Percentiles rank a stretch among this genome's conserved stretches.
phyloP scores from a whole-genome alignment of 2,113 vertebrate species.

The Brachyhypopomus occidentalis region DNA sequence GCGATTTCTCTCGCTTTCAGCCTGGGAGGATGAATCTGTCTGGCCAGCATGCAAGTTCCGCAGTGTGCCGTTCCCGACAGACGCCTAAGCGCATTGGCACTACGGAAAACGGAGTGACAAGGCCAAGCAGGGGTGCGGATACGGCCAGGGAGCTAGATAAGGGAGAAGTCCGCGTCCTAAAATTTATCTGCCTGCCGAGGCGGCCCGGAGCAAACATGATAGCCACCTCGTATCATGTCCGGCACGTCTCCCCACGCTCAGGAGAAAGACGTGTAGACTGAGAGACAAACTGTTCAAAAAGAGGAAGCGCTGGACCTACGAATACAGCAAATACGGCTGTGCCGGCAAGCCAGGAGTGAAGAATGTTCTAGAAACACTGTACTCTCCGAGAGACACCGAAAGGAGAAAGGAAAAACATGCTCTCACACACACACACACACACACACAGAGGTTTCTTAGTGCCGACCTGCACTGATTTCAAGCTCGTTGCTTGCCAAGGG shows the following conservation, averaged over 20 bases:
- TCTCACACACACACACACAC: neutral
- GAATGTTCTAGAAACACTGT: neutral
- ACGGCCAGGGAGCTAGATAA: slow-evolving; percentile 18
- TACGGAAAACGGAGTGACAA: neutral
- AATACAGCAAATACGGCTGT: neutral
- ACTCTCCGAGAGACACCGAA: neutral
- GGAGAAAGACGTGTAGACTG: slow-evolving; percentile 24
- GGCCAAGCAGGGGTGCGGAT: slow-evolving; percentile 25
- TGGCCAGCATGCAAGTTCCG: neutral
- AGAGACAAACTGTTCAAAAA: neutral
- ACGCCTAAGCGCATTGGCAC: too few species aligned
- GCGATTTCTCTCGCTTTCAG: neutral
- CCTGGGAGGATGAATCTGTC: neutral
- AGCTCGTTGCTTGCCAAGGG: neutral
- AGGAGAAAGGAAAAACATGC: neutral
- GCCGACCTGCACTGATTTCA: neutral
- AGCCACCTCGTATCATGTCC: slow-evolving; percentile 25
- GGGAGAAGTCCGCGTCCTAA: neutral
- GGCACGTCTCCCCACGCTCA: neutral
- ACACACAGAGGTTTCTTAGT: too few species aligned
- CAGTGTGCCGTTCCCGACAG: too few species aligned
- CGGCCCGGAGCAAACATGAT: slow-evolving; percentile 18
- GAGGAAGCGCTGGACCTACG: neutral
- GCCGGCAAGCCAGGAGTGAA: neutral
- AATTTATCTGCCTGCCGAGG: slow-evolving; percentile 8